These are phyloP conservation scores for Parazoanthus atlanticus DNA, from an alignment of 92 coral and sea anemone species.

Conservation along the genomic window DNA sequence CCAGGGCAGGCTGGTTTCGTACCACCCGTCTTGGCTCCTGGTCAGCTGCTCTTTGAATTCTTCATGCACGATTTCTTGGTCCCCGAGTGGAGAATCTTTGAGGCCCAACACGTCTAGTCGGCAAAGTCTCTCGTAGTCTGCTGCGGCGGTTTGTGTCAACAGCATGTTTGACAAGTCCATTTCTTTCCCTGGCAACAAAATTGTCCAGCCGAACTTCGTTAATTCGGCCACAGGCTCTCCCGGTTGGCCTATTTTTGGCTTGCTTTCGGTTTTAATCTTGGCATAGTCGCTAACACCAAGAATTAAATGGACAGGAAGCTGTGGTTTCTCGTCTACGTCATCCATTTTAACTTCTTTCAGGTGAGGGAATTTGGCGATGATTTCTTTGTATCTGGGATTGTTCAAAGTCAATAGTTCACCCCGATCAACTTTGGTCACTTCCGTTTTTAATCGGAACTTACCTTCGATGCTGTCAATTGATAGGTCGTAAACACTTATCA, in stretches of 20 bases:
- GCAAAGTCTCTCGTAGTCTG: slow-evolving; percentile 23
- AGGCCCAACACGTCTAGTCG: slow-evolving; percentile 20
- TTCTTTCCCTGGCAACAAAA: slow-evolving; percentile 24
- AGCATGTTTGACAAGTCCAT: not conserved
- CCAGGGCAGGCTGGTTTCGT: slow-evolving; percentile 28
- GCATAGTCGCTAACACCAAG: slow-evolving; percentile 41
- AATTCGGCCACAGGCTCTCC: slow-evolving; percentile 49
- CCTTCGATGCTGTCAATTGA: slow-evolving; percentile 53
- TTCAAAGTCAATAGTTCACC: slow-evolving; percentile 45
- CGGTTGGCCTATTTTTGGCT: slow-evolving; percentile 31
- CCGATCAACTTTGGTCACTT: slow-evolving; percentile 66
- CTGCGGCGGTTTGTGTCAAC: slow-evolving; percentile 21
- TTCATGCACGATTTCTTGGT: slow-evolving; percentile 17
- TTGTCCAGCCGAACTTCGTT: slow-evolving; percentile 30
- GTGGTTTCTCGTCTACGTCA: slow-evolving; percentile 61
- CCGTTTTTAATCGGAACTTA: slow-evolving; percentile 45
- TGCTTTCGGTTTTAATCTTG: slow-evolving; percentile 37
- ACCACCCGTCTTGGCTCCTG: slow-evolving; percentile 4
- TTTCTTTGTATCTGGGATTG: slow-evolving; percentile 44
- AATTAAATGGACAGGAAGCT: slow-evolving; percentile 66
- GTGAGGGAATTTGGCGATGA: slow-evolving; percentile 38
- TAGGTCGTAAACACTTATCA: slow-evolving; percentile 49
- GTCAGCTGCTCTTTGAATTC: slow-evolving; percentile 23
- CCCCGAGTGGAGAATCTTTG: not conserved
- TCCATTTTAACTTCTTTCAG: slow-evolving; percentile 57